Percentiles rank a stretch among this genome's conserved stretches.
Evolutionary conservation across 1,140 invertebrate genomes (phyloP).

Genomic region (Harlomillsia oculata): DNA sequence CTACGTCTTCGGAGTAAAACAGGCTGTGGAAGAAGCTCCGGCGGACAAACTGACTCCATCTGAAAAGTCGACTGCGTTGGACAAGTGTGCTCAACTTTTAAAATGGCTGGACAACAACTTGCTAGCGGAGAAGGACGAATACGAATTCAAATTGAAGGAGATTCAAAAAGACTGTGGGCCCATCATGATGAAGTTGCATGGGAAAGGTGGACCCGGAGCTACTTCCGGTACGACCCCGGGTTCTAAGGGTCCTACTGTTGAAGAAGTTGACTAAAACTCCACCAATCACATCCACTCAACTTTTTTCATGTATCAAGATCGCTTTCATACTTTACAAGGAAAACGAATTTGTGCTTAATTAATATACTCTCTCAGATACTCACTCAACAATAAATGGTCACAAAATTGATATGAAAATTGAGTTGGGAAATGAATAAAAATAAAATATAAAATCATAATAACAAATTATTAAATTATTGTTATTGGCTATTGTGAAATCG

Average conservation of each 20-base stretch:
- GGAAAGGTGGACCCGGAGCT: conserved; percentile 7
- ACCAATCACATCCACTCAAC: no score
- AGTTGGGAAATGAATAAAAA: no score
- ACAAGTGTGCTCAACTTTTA: conserved; percentile 37
- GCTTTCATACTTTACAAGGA: no score
- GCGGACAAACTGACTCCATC: conserved; percentile 46
- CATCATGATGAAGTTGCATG: conserved; percentile 38
- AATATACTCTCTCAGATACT: no score
- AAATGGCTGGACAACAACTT: conserved; percentile 48
- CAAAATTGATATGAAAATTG: no score
- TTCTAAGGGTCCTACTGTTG: conserved; percentile 12
- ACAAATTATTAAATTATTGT: no score
- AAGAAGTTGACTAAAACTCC: conserved; percentile 30
- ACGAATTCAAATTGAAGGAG: conserved; percentile 40
- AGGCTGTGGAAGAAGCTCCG: conserved; percentile 54
- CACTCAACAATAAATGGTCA: no score
- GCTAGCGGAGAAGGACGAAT: conserved; percentile 44
- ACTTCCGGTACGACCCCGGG: background rate
- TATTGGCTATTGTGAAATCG: no score
- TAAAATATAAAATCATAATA: no score
- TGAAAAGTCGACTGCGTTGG: conserved; percentile 51
- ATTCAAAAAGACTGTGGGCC: conserved; percentile 38
- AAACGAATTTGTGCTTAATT: no score
- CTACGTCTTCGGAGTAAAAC: conserved; percentile 73
- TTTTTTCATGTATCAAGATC: no score